A percentile compares a stretch with the other conserved stretches of the same genome.
phyloP scores from a whole-genome alignment of 2,113 vertebrate genomes.

The Toxotes chatareus region DNA sequence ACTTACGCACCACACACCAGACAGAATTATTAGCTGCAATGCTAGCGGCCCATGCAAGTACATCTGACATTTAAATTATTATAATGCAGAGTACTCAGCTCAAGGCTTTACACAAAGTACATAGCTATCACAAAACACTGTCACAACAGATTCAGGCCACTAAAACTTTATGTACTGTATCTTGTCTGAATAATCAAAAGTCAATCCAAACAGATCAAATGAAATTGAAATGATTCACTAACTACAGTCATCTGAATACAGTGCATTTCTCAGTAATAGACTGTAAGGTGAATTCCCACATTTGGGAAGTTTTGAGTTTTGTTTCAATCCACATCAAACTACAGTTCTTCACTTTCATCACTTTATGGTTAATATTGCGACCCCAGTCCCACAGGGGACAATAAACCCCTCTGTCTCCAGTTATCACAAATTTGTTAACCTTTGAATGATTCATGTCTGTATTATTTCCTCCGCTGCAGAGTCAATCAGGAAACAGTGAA shows the following conservation, averaged over 20 bases:
- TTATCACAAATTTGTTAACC: neutral
- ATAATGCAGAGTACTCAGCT: neutral
- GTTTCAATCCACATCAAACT: neutral
- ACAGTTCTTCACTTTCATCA: no score
- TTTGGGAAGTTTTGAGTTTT: neutral
- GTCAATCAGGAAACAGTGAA: neutral
- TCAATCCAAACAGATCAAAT: no score
- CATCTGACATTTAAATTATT: neutral
- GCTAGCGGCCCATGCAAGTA: no score
- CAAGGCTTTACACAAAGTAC: no score
- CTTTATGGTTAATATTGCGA: no score
- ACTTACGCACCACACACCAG: neutral
- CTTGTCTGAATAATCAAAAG: no score
- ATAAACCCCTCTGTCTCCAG: neutral
- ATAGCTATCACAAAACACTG: no score
- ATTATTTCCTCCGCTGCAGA: neutral
- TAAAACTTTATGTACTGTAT: no score
- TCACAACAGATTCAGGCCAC: no score
- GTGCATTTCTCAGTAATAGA: neutral
- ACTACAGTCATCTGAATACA: no score
- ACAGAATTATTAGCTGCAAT: neutral
- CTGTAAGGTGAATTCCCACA: neutral
- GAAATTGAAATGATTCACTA: no score
- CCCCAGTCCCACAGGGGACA: neutral
- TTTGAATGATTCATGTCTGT: neutral